These are phyloP conservation scores for Stramonita haemastoma DNA, from an alignment of 2,888 invertebrate genomes.

Conservation along the genomic window DNA sequence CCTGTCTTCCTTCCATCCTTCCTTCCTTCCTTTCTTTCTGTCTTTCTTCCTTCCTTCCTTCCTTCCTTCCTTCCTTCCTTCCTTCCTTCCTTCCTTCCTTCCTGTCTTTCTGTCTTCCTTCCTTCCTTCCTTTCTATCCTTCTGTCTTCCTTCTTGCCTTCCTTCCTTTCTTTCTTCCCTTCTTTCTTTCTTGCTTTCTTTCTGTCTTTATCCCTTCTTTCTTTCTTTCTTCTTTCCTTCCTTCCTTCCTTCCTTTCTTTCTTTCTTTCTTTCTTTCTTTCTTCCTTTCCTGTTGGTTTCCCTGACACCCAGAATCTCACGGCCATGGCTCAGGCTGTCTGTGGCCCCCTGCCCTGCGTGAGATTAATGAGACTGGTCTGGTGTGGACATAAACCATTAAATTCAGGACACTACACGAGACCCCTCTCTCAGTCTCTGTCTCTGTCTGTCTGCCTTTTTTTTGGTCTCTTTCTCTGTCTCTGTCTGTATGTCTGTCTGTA, in stretches of 20 bases:
- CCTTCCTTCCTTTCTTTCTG: not conserved
- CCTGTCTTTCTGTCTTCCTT: not conserved
- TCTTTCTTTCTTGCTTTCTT: not conserved
- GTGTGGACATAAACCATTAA: too few relatives aligned
- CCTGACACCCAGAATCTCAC: not conserved
- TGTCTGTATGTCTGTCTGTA: not conserved
- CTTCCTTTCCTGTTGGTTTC: conserved; percentile 2
- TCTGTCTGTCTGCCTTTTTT: conserved; percentile 10
- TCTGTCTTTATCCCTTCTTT: too few relatives aligned
- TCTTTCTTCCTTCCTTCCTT: not conserved
- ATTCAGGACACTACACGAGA: too few relatives aligned
- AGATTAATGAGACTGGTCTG: too few relatives aligned
- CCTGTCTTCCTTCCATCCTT: not conserved
- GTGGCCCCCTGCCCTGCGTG: not conserved
- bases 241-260: too few relatives aligned
- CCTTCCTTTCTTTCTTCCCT: not conserved
- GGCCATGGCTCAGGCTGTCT: not conserved
- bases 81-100: too few relatives aligned
- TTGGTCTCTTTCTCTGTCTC: conserved; percentile 21
- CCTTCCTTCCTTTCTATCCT: not conserved
- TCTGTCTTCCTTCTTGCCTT: not conserved
- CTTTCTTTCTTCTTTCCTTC: not conserved
- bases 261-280: not conserved
- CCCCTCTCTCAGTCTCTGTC: not conserved
- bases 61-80: not conserved